Evolutionary conservation across 2,888 invertebrate genomes (phyloP).

Genomic region (Athetis lepigone): DNA sequence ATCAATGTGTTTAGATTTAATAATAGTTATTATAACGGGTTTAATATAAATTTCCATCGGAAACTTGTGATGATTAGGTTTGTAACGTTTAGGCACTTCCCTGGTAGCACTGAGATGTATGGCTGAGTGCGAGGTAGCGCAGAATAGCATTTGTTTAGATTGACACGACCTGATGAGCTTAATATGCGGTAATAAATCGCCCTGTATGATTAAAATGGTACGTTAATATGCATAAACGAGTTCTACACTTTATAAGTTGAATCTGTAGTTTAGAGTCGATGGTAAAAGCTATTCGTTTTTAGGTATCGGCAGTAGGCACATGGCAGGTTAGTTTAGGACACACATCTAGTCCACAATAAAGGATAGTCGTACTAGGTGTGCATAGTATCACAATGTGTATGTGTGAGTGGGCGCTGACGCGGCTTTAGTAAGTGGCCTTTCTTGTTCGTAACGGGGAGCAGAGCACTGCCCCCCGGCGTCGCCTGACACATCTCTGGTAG

Average conservation of each 20-base stretch:
- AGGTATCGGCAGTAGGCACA: constrained; percentile 45
- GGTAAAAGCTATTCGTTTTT: constrained; percentile 42
- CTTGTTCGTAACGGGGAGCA: constrained; percentile 29
- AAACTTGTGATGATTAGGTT: constrained; percentile 72
- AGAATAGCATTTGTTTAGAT: constrained; percentile 48
- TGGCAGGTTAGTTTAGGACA: constrained; percentile 32
- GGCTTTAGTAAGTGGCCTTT: constrained; percentile 53
- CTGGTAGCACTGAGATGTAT: constrained; percentile 38
- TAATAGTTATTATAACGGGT: constrained; percentile 46
- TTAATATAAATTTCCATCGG: constrained; percentile 67
- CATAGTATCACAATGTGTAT: constrained; percentile 11
- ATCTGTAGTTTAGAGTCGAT: constrained; percentile 48
- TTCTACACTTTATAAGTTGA: constrained; percentile 41
- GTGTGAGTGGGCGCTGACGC: constrained; percentile 34
- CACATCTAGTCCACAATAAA: constrained; percentile 18
- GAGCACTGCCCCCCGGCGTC: background rate
- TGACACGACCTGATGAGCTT: constrained; percentile 66
- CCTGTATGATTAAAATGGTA: constrained; percentile 39
- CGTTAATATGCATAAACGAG: constrained; percentile 43
- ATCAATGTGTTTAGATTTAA: constrained; percentile 68
- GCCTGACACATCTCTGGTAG: background rate
- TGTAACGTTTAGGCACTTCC: constrained; percentile 48
- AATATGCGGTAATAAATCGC: constrained; percentile 53
- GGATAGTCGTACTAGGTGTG: constrained; percentile 27
- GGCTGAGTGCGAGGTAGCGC: constrained; percentile 40